Conservation (phyloP, 2,888 invertebrate species). For the Dione juno region DNA sequence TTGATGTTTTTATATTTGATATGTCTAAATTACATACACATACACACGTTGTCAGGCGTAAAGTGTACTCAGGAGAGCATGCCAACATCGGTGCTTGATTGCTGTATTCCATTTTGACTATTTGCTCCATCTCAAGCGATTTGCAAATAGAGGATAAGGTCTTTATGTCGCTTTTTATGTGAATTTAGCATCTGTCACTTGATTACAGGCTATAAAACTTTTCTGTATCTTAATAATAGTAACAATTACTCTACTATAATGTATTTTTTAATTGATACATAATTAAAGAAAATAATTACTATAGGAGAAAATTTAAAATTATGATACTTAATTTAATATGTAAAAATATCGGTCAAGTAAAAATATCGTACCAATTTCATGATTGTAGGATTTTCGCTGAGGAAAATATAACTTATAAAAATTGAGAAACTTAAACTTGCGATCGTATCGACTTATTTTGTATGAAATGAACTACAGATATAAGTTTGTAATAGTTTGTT, state of each 20-base stretch:
- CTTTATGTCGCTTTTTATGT: constrained; percentile 6
- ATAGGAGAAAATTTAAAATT: no score
- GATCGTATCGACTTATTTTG: no score
- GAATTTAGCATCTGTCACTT: background rate
- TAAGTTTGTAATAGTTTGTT: no score
- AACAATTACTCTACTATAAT: background rate
- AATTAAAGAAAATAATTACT: no score
- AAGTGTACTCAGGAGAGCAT: constrained; percentile 36
- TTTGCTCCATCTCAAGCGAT: constrained; percentile 19
- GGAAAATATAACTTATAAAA: no score
- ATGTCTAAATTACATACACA: background rate
- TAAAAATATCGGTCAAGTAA: no score
- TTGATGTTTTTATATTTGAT: background rate
- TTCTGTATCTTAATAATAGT: background rate
- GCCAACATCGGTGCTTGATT: constrained; percentile 29
- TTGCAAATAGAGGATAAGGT: constrained; percentile 12
- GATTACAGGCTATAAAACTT: background rate
- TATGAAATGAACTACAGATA: no score
- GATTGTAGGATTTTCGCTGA: no score
- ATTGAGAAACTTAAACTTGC: no score
- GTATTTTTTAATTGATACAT: no score
- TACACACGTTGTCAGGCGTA: constrained; percentile 16
- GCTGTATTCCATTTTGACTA: constrained; percentile 29
- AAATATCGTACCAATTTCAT: no score
- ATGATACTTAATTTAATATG: no score